Evolutionary conservation across 2,888 invertebrate genomes (phyloP), one percentile per base, ranked within the genome.

Genomic region (Chrysotoxum bicinctum): DNA sequence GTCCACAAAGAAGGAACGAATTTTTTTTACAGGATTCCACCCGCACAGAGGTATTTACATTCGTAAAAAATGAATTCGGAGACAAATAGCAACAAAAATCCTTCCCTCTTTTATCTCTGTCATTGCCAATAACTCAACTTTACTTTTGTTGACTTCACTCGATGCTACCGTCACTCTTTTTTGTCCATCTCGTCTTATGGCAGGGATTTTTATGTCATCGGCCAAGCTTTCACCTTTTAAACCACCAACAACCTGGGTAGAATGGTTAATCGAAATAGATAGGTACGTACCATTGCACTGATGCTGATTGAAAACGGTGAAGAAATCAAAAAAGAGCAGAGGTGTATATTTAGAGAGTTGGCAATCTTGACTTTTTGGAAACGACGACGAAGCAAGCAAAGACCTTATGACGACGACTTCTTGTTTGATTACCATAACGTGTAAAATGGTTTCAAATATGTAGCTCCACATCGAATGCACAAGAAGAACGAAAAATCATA

Each of bases 351-450:
- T 30, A 35, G 5, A 19, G 43, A 12, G 9, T 2, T 32, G 14
- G 32, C 30, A 32, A 21, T 26, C 80, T 30, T 66, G 21, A 70
- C 23, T 32, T 12, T 60, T 60, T 58, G 30, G n/a, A 30, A 30
- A 52, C 9, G 26, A 26, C 50, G 2, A 52, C 26, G 1, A 52
- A 2, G 16, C n/a, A 16, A 60, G 5, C 9, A 16, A 60, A 16
- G n/a, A 26, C 37, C 21, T 37, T 14, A 50, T 50, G n/a, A 50
- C 21, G 37, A 60, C n/a, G 72, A 64, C 69, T 62, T 73, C 54
- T 66, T 26, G 68, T 72, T 77, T 78, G 83, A 83, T 78, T 78
- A 74, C 68, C 78, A 83, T 78, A 83, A 78, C 73, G 83, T 78
- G 83, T 68, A 83, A 64, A 69, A 73, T 56, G 37, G 14, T 43